phyloP scores from a whole-genome alignment of 2,888 invertebrate species.

The Caenorhabditis drosophilae region DNA sequence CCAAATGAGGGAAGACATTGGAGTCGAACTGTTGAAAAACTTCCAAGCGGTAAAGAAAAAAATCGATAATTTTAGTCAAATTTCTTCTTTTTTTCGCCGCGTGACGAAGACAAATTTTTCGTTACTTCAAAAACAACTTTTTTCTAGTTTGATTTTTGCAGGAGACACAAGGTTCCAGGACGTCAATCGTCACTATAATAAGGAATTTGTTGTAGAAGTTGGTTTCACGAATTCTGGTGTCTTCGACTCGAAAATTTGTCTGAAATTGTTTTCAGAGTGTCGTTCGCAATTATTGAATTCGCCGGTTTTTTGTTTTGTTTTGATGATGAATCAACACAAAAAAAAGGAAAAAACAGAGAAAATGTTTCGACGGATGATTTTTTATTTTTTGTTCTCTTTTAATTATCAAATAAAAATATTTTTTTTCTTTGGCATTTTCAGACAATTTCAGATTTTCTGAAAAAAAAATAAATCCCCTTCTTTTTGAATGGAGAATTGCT shows the following conservation, averaged over 20 bases:
- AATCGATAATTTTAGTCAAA: background rate
- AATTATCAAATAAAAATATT: too few species aligned
- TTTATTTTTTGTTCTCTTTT: too few species aligned
- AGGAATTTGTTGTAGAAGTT: slow-evolving; percentile 49
- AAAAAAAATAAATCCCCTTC: too few species aligned
- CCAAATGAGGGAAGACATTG: slow-evolving; percentile 50
- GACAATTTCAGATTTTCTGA: too few species aligned
- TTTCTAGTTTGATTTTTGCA: too few species aligned
- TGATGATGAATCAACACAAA: background rate
- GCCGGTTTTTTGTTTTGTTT: background rate
- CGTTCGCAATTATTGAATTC: slow-evolving; percentile 39
- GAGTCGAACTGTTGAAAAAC: slow-evolving; percentile 46
- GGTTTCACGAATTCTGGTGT: background rate
- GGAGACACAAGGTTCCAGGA: slow-evolving; percentile 51
- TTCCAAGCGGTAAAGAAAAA: slow-evolving; percentile 33
- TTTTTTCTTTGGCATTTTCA: too few species aligned
- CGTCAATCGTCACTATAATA: slow-evolving; percentile 49
- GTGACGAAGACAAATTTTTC: too few species aligned
- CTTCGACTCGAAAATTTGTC: background rate
- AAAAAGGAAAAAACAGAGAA: background rate
- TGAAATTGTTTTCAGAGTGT: slow-evolving; percentile 44
- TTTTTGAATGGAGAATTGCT: too few species aligned
- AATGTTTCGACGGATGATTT: background rate
- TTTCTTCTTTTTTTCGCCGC: too few species aligned
- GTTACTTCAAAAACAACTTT: too few species aligned